phyloP scores from a whole-genome alignment of 2,113 vertebrate genomes.

The Dascyllus trimaculatus region DNA sequence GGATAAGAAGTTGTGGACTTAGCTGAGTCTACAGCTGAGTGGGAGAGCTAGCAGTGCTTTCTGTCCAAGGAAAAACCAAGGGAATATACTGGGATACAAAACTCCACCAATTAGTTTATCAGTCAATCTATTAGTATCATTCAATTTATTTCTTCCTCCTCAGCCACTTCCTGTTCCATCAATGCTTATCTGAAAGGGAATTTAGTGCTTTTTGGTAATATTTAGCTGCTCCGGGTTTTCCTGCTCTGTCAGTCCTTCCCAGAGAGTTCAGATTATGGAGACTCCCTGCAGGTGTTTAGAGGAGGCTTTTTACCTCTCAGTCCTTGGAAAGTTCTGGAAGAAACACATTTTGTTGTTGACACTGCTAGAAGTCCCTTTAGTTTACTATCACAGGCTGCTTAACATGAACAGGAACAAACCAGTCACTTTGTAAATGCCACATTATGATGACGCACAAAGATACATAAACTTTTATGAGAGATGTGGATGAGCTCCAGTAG shows the following conservation, averaged over 20 bases:
- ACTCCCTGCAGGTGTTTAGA: slow-evolving; percentile 1
- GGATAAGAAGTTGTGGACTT: no score
- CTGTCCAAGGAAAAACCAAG: slow-evolving; percentile 44
- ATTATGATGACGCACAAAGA: slow-evolving; percentile 25
- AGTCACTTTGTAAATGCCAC: neutral
- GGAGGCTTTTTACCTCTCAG: slow-evolving; percentile 15
- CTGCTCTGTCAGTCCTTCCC: slow-evolving; percentile 2
- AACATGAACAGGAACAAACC: slow-evolving; percentile 10
- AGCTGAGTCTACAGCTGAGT: slow-evolving; percentile 49
- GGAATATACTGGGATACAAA: no score
- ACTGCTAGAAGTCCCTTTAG: slow-evolving; percentile 73
- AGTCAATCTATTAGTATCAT: no score
- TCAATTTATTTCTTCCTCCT: slow-evolving; percentile 17
- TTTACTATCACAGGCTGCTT: slow-evolving; percentile 31
- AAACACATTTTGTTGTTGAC: slow-evolving; percentile 40
- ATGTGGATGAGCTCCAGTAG: neutral
- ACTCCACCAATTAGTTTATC: slow-evolving; percentile 25
- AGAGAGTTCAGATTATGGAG: slow-evolving; percentile 21
- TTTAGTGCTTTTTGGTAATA: slow-evolving; percentile 4
- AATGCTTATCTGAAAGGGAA: slow-evolving; percentile 46
- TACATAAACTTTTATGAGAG: neutral
- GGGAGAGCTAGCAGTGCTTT: slow-evolving; percentile 78
- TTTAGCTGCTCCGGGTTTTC: slow-evolving; percentile 9
- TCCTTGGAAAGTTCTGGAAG: slow-evolving; percentile 43
- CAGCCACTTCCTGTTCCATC: slow-evolving; percentile 20